Percentiles rank a stretch among this genome's conserved stretches.
phyloP scores from a whole-genome alignment of 2,113 vertebrate species.

The Eptatretus burgeri region DNA sequence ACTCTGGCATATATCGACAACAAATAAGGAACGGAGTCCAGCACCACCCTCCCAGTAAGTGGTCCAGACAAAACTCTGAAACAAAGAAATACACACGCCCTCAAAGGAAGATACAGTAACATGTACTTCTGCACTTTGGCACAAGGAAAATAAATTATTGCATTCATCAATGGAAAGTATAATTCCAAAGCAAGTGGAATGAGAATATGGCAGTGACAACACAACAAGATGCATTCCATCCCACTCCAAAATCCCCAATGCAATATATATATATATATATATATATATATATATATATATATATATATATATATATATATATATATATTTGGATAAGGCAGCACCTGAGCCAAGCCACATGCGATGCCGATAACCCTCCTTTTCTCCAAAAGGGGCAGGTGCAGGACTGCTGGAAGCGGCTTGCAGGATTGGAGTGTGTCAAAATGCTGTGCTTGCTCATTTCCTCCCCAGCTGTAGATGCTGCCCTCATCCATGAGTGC shows the following conservation, averaged over 20 bases:
- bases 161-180: too few relatives aligned
- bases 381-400: slow-evolving; percentile 33
- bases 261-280: neutral
- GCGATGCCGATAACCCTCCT: slow-evolving; percentile 79
- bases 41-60: slow-evolving; percentile 89
- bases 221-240: neutral
- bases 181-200: too few relatives aligned
- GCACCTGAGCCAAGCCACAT: slow-evolving; percentile 76
- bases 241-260: neutral
- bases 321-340: neutral
- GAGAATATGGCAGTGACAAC: too few relatives aligned
- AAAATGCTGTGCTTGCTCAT: slow-evolving; percentile 89
- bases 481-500: slow-evolving; percentile 75
- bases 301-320: neutral
- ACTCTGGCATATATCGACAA: slow-evolving; percentile 73
- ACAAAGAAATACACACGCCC: too few relatives aligned
- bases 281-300: too few relatives aligned
- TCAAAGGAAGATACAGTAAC: too few relatives aligned
- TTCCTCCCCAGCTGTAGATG: slow-evolving; percentile 91
- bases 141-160: too few relatives aligned
- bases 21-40: slow-evolving; percentile 67
- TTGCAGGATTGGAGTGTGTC: slow-evolving; percentile 76
- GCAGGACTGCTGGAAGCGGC: slow-evolving; percentile 55
- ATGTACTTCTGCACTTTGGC: too few relatives aligned
- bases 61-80: slow-evolving; percentile 64